A percentile compares a stretch with the other conserved stretches of the same genome.
These are phyloP conservation scores for Zygogramma bicolorata DNA, from an alignment of 2,888 invertebrate species.

Conservation along the genomic window DNA sequence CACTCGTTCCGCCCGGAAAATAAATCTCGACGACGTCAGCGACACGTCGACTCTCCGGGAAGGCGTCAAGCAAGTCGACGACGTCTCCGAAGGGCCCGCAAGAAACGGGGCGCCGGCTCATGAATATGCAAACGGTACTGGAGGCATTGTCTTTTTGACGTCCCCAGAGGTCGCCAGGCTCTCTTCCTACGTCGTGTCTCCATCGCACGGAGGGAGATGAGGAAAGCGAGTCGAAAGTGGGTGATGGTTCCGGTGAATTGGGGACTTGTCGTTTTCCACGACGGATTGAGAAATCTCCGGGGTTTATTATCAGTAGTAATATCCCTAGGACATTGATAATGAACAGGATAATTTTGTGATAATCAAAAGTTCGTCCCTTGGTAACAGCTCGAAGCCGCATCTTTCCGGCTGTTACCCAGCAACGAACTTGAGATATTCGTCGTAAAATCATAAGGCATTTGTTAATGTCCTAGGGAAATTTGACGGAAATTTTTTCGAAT, in stretches of 20 bases:
- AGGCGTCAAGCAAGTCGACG: conserved; percentile 37
- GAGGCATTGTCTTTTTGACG: conserved; percentile 36
- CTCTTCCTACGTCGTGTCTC: background rate
- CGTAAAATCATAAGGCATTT: background rate
- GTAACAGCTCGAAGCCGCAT: too few relatives aligned
- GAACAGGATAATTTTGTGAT: too few relatives aligned
- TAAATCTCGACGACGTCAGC: conserved; percentile 26
- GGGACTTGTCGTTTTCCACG: too few relatives aligned
- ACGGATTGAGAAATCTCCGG: too few relatives aligned
- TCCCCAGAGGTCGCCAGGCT: conserved; percentile 18
- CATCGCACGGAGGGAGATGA: background rate
- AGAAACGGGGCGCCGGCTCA: conserved; percentile 42
- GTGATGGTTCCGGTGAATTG: too few relatives aligned
- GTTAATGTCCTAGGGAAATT: background rate
- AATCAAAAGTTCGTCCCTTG: too few relatives aligned
- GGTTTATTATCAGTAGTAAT: too few relatives aligned
- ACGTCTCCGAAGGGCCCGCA: conserved; percentile 36
- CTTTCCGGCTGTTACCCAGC: background rate
- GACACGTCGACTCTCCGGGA: conserved; percentile 22
- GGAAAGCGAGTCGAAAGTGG: background rate
- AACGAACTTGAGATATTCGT: background rate
- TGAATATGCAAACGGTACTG: conserved; percentile 44
- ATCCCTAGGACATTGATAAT: too few relatives aligned
- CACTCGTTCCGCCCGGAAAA: background rate
- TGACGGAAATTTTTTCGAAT: background rate